A percentile compares a stretch with the other conserved stretches of the same genome.
These are phyloP conservation scores for Betta splendens DNA, from an alignment of 2,797 vertebrate genomes.

Conservation along the genomic window DNA sequence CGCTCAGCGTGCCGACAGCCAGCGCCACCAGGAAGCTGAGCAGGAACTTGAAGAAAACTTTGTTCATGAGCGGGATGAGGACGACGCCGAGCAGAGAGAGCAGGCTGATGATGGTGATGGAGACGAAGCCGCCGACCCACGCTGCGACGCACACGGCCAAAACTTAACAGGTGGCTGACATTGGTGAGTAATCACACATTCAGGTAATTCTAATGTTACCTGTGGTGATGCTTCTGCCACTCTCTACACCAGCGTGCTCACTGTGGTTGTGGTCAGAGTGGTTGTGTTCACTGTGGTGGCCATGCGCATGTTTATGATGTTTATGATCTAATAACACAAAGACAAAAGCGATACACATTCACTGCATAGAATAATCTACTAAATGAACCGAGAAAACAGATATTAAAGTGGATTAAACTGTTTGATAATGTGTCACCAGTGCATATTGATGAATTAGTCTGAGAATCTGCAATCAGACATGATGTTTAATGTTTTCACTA, in stretches of 20 bases:
- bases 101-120: conserved; percentile 95
- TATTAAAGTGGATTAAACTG: too few species aligned
- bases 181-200: not conserved
- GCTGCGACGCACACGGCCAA: conserved; percentile 78
- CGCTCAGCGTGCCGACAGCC: conserved; percentile 95
- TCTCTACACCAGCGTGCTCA: conserved; percentile 12
- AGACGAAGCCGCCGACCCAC: conserved; percentile 93
- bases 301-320: conserved; percentile 48
- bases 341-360: not conserved
- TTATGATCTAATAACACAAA: conserved; percentile 43
- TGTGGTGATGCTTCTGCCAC: conserved; percentile 40
- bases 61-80: conserved; percentile 94
- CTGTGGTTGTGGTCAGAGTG: conserved; percentile 28
- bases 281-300: conserved; percentile 58
- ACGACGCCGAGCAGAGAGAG: conserved; percentile 91
- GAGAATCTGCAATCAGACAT: not conserved
- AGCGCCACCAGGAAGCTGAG: conserved; percentile 96
- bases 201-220: conserved; percentile 30
- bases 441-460: too few species aligned
- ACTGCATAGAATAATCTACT: too few species aligned
- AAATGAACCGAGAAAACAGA: too few species aligned
- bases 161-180: not conserved
- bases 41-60: conserved; percentile 96
- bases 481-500: too few species aligned
- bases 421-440: too few species aligned